phyloP scores from a whole-genome alignment of 2,113 vertebrate genomes.

The Pipra filicauda region DNA sequence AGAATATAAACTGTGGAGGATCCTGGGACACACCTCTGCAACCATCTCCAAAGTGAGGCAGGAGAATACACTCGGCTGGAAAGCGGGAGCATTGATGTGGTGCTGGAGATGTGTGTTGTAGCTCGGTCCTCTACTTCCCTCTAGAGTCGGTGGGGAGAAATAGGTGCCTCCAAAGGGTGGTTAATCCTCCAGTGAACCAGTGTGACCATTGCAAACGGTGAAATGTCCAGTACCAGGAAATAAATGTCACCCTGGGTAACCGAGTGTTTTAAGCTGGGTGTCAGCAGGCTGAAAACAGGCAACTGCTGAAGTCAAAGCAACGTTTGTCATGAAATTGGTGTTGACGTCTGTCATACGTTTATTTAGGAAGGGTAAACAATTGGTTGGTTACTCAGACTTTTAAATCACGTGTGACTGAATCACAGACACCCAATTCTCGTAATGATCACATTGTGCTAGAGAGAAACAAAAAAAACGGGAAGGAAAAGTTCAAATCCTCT shows the following conservation, averaged over 20 bases:
- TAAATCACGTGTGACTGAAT: fast-evolving
- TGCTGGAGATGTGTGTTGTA: neutral
- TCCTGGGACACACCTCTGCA: neutral
- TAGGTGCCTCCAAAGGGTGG: neutral
- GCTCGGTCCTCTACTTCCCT: constrained; percentile 30
- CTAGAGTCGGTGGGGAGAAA: constrained; percentile 32
- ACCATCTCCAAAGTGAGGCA: neutral
- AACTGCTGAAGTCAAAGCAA: neutral
- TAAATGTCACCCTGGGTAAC: neutral
- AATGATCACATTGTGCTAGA: neutral
- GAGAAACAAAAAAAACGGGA: neutral
- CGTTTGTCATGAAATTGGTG: fast-evolving
- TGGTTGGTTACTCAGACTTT: neutral
- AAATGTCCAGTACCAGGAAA: neutral
- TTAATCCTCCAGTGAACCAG: neutral
- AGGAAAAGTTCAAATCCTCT: neutral
- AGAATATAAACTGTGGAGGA: neutral
- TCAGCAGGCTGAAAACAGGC: neutral
- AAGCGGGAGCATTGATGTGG: neutral
- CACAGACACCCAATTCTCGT: neutral
- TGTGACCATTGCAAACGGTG: fast-evolving
- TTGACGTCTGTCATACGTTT: fast-evolving
- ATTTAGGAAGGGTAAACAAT: neutral
- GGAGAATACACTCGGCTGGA: fast-evolving
- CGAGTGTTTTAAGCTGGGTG: neutral